Percentiles rank a stretch among this genome's conserved stretches.
phyloP scores from a whole-genome alignment of 30 jellyfish, hydroid and myxozoan species.

The Aurelia sp. region DNA sequence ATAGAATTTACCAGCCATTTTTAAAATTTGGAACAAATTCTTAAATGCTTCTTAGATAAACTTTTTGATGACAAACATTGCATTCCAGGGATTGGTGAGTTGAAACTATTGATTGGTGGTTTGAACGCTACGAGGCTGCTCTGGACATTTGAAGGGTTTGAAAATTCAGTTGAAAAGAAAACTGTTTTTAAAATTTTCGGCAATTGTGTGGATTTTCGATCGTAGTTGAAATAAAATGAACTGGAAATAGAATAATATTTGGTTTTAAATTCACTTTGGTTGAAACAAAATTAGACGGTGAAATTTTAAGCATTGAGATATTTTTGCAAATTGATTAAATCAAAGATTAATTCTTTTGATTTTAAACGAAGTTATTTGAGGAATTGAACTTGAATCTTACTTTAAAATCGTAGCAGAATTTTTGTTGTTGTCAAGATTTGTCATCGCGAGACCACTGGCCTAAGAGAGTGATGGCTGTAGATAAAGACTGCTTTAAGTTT shows the following conservation, averaged over 20 bases:
- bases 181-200: slow-evolving; percentile 4
- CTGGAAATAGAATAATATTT: too few relatives aligned
- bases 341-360: slow-evolving; percentile 28
- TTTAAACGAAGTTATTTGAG: slow-evolving; percentile 38
- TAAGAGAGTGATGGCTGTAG: too few relatives aligned
- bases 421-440: slow-evolving; percentile 18
- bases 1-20: too few relatives aligned
- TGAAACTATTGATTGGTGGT: not conserved
- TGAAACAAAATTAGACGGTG: slow-evolving; percentile 1
- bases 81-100: not conserved
- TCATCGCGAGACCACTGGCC: slow-evolving; percentile 1
- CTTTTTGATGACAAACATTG: too few relatives aligned
- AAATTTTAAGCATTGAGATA: slow-evolving; percentile 52
- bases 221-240: not conserved
- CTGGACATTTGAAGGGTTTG: not conserved
- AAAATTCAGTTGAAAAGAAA: not conserved
- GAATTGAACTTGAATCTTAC: slow-evolving; percentile 16
- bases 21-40: too few relatives aligned
- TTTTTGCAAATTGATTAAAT: slow-evolving; percentile 35
- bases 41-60: too few relatives aligned
- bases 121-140: slow-evolving; percentile 6
- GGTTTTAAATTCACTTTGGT: slow-evolving; percentile 12
- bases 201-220: slow-evolving; percentile 4
- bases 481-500: too few relatives aligned
- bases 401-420: not conserved